Evolutionary conservation across 92 coral and sea anemone genomes (phyloP).

Genomic region (Siderastrea siderea): DNA sequence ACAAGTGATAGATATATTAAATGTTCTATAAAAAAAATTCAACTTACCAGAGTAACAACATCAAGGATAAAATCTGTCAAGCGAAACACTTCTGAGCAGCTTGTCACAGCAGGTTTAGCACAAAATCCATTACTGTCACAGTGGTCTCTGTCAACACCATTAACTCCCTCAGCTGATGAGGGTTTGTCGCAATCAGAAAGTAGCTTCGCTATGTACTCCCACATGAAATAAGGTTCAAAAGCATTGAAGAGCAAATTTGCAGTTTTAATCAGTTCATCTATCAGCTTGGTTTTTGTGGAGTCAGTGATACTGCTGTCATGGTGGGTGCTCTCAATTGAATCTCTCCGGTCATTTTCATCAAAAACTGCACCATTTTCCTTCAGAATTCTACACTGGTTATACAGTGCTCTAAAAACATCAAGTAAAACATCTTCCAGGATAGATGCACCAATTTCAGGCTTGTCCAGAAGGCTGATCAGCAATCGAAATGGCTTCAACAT

Average conservation of each 20-base stretch:
- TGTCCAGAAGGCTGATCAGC: slow-evolving; percentile 87
- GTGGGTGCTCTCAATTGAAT: slow-evolving; percentile 68
- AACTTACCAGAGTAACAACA: slow-evolving; percentile 90
- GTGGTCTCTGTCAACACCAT: slow-evolving; percentile 12
- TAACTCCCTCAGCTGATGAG: slow-evolving; percentile 7
- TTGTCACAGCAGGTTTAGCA: slow-evolving; percentile 56
- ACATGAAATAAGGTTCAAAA: slow-evolving; percentile 98
- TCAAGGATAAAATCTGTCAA: slow-evolving; percentile 92
- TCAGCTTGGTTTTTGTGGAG: slow-evolving; percentile 75
- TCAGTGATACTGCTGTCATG: slow-evolving; percentile 22
- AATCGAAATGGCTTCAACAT: slow-evolving; percentile 92
- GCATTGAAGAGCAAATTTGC: slow-evolving; percentile 95
- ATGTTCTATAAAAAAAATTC: not conserved
- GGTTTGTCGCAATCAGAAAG: slow-evolving; percentile 71
- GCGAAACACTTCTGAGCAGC: slow-evolving; percentile 86
- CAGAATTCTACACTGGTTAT: slow-evolving; percentile 68
- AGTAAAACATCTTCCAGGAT: slow-evolving; percentile 93
- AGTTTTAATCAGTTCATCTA: slow-evolving; percentile 91
- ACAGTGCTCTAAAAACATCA: slow-evolving; percentile 89
- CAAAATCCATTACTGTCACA: not conserved
- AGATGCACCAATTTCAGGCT: slow-evolving; percentile 92
- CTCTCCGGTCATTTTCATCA: slow-evolving; percentile 72
- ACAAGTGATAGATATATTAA: too few relatives aligned
- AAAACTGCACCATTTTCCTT: slow-evolving; percentile 60
- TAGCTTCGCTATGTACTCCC: slow-evolving; percentile 94